Evolutionary conservation across 2,888 invertebrate species (phyloP), one percentile per base, ranked within the genome.

Genomic region (Mythimna impura): DNA sequence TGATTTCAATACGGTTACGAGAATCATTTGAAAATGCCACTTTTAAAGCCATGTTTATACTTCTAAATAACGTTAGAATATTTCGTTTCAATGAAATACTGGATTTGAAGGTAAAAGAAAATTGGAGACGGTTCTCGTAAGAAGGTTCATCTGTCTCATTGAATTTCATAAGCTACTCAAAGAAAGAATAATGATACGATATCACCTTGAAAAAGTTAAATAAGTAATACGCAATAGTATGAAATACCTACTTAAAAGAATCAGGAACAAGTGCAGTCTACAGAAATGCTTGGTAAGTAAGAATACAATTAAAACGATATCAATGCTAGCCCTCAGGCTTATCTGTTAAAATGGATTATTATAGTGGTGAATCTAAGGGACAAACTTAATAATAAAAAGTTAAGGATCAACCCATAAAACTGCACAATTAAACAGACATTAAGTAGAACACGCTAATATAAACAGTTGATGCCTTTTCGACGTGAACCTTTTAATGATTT

Each of bases 1-100:
- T 63, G 52, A 73, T 65, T 73, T 69, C 47, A 76, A 80, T 72
- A 47, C 50, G 43, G 22, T 43, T 34, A 50, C 36, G n/a, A 12
- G 61, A 61, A 65, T 57, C 34, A 65, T 62, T 76, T 62, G 50
- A 72, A 63, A 72, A 50, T 71, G 61, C n/a, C 52, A 61, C 8
- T 50, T 64, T 47, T 61, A n/a, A 34, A 47, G 30, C 57, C 54
- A 62, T 62, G 34, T 61, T 69, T 63, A n/a, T 58, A 47, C 20
- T 58, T 47, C 2, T 60, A 40, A 75, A 57, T 61, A 40, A 60
- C 17, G 4, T 36, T 57, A 34, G 6, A 43, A 55, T 47, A 67
- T 67, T 61, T 9, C 8, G 65, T 34, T 55, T 43, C 22, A 66
- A 58, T 52, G 7, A 34, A 36, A 64, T 22, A 9, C 12, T 40